Evolutionary conservation across 1,140 invertebrate species (phyloP), one percentile per base, ranked within the genome.

Genomic region (Bombus affinis): DNA sequence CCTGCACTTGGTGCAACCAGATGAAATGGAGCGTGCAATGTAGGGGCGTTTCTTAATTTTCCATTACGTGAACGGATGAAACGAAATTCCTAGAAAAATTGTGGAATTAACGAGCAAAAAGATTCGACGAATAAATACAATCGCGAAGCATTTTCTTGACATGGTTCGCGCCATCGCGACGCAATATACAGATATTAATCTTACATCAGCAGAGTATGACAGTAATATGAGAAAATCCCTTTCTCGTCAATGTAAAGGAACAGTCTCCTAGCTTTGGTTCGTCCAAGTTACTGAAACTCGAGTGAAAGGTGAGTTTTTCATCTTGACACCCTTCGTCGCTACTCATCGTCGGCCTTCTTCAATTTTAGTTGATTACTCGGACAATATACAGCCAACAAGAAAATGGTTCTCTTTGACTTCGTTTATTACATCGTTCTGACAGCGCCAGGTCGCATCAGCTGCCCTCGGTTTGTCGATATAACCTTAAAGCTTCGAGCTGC

Each of bases 21-120:
- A 2, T 32, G 65, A 78, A 78, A 83, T 71, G 35, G 74, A 83
- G 44, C 74, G 81, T 82, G 72, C 8, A 76, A 32, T 22, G 32
- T n/a, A 22, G 25, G 35, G 18, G 15, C 28, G 13, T 80, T 66
- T 37, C 59, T 53, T n/a, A 47, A 44, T 47, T 83, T 66, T 47
- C 25, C 3, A 70, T 28, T 53, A 32, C 32, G 32, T 25, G 32
- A 68, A n/a, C 57, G 13, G 18, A 42, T 25, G 28, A 32, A 66
- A 22, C 6, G 10, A n/a, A 32, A 28, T 22, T 53, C n/a, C 13
- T 8, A 39, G 13, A n/a, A 42, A 42, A 25, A 3, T 25, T 10
- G 22, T 25, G 10, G 9, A 39, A 39, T 70, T 28, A 37, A 28
- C 22, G 18, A 25, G 72, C 42, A 39, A 28, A 73, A 32, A 22